These are phyloP conservation scores for Synanceia verrucosa DNA, from an alignment of 2,797 vertebrate genomes.

Conservation along the genomic window DNA sequence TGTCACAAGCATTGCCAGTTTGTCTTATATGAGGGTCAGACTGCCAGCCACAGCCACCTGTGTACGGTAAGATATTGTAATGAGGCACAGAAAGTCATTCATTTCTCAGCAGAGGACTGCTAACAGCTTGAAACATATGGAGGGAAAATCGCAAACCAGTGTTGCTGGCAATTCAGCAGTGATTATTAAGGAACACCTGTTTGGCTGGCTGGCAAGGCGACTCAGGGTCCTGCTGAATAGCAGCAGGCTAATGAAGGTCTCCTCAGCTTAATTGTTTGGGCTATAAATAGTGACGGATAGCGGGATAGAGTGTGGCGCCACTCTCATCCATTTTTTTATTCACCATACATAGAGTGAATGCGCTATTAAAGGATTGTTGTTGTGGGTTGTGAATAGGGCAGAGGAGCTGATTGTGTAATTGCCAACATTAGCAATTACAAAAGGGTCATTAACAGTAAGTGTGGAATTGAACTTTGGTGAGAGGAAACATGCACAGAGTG, in stretches of 20 bases:
- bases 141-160: conserved; percentile 77
- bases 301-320: conserved; percentile 39
- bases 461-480: conserved; percentile 42
- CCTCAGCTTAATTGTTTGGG: conserved; percentile 84
- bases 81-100: conserved; percentile 68
- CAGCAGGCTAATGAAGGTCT: conserved; percentile 87
- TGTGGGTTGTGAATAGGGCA: conserved; percentile 53
- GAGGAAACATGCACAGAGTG: conserved; percentile 11
- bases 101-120: conserved; percentile 70
- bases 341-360: conserved; percentile 45
- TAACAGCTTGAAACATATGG: conserved; percentile 85
- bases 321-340: conserved; percentile 42
- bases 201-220: conserved; percentile 81
- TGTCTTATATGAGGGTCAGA: conserved; percentile 46
- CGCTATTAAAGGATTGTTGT: conserved; percentile 47
- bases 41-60: conserved; percentile 49
- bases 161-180: conserved; percentile 81
- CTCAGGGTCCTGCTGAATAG: conserved; percentile 80
- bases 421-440: conserved; percentile 63
- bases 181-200: conserved; percentile 88
- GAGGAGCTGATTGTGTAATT: conserved; percentile 53
- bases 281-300: conserved; percentile 83
- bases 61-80: conserved; percentile 71
- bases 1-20: conserved; percentile 19
- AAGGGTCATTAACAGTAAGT: conserved; percentile 52